These are phyloP conservation scores for Vesta saturnalis DNA, from an alignment of 2,888 invertebrate genomes.

Conservation along the genomic window DNA sequence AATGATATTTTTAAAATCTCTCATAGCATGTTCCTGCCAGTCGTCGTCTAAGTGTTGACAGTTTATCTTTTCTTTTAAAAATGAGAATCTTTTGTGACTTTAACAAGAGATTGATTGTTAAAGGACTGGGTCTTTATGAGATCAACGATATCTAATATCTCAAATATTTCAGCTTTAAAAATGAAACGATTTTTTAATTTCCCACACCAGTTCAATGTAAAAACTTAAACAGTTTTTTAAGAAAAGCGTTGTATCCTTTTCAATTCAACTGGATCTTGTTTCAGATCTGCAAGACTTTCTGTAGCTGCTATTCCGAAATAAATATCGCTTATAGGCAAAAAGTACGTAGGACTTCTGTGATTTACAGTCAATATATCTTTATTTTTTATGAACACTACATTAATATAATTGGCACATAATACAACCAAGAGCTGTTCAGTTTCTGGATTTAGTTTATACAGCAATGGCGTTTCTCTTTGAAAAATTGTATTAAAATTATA, in stretches of 20 bases:
- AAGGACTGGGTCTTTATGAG: not conserved
- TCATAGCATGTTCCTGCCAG: too few species aligned
- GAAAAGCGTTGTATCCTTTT: not conserved
- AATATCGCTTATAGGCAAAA: not conserved
- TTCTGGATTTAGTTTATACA: slow-evolving; percentile 19
- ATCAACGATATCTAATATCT: not conserved
- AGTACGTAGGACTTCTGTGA: not conserved
- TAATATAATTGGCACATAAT: not conserved
- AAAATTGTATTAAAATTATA: slow-evolving; percentile 47
- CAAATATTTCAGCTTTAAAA: not conserved
- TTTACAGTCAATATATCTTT: not conserved
- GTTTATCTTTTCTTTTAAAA: too few species aligned
- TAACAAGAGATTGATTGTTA: not conserved
- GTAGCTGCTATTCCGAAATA: not conserved
- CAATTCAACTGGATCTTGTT: not conserved
- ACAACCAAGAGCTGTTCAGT: not conserved
- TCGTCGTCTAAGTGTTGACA: too few species aligned
- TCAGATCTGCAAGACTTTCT: not conserved
- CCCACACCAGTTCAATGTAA: not conserved
- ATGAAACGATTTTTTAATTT: not conserved
- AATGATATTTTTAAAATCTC: too few species aligned
- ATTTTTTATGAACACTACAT: not conserved
- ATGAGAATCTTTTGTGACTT: too few species aligned
- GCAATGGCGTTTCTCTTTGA: slow-evolving; percentile 43
- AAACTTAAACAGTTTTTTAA: not conserved